These are phyloP conservation scores for Oxystoma pomonae DNA, from an alignment of 2,888 invertebrate genomes.

Conservation along the genomic window DNA sequence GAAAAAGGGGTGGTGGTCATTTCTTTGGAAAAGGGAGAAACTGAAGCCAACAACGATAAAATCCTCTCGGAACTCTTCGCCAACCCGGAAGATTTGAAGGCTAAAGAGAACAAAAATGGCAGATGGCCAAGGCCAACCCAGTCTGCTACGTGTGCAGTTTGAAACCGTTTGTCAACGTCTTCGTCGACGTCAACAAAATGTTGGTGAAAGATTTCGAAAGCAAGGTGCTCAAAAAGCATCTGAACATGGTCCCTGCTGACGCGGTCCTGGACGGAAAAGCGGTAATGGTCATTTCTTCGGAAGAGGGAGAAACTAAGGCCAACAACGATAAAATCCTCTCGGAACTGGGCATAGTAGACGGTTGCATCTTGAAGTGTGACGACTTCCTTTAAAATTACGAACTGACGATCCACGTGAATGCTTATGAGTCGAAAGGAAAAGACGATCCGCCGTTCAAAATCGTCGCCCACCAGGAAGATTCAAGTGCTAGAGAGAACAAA, in stretches of 20 bases:
- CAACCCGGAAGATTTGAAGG: slow-evolving; percentile 53
- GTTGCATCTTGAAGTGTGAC: slow-evolving; percentile 80
- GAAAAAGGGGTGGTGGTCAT: slow-evolving; percentile 78
- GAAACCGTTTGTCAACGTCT: slow-evolving; percentile 79
- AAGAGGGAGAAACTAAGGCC: slow-evolving; percentile 82
- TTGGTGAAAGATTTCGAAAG: slow-evolving; percentile 82
- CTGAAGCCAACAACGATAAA: slow-evolving; percentile 58
- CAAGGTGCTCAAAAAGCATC: slow-evolving; percentile 75
- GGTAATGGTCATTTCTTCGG: slow-evolving; percentile 84
- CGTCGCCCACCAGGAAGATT: slow-evolving; percentile 54
- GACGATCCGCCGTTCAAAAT: slow-evolving; percentile 64
- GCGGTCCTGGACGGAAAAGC: slow-evolving; percentile 84
- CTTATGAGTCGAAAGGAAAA: slow-evolving; percentile 55
- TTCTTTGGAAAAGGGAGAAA: slow-evolving; percentile 94
- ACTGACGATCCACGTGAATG: slow-evolving; percentile 67
- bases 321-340: slow-evolving; percentile 71
- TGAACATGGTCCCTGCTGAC: slow-evolving; percentile 96
- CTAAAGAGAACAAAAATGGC: slow-evolving; percentile 46
- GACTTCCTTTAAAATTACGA: slow-evolving; percentile 89
- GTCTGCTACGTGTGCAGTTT: slow-evolving; percentile 93
- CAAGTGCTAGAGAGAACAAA: slow-evolving; percentile 48
- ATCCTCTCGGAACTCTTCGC: slow-evolving; percentile 61
- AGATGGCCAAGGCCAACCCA: slow-evolving; percentile 79
- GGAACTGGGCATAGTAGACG: slow-evolving; percentile 78
- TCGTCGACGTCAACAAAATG: slow-evolving; percentile 73